A percentile compares a stretch with the other conserved stretches of the same genome.
phyloP scores from a whole-genome alignment of 37 sponge, comb jelly and placozoan genomes.

The Axinella damicornis region DNA sequence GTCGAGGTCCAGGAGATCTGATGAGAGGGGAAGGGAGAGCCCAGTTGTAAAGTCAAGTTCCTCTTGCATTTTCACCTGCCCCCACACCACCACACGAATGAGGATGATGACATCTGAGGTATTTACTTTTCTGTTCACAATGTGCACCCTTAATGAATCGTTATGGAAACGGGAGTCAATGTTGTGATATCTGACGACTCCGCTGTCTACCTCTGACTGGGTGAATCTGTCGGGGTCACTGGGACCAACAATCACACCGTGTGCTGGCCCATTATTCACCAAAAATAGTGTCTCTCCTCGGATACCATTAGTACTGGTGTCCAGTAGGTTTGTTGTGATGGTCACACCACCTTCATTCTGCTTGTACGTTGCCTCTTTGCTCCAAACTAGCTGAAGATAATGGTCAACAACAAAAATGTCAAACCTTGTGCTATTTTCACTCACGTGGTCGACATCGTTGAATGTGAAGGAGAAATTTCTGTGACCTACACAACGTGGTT shows the following conservation, averaged over 20 bases:
- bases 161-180: not conserved
- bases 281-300: conserved; percentile 23
- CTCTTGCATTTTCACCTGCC: conserved; percentile 1
- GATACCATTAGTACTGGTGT: conserved; percentile 55
- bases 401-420: not conserved
- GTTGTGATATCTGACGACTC: conserved; percentile 21
- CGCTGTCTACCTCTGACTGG: conserved; percentile 14
- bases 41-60: not conserved
- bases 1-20: conserved; percentile 1
- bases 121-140: conserved; percentile 1
- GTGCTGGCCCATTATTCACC: not conserved
- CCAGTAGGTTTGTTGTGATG: conserved; percentile 6
- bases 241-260: conserved; percentile 18
- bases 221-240: conserved; percentile 8
- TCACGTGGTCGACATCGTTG: conserved; percentile 12
- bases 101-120: not conserved
- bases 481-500: conserved; percentile 4
- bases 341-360: conserved; percentile 22
- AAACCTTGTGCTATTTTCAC: not conserved
- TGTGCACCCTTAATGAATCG: conserved; percentile 26
- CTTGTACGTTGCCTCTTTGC: not conserved
- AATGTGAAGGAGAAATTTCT: conserved; percentile 19
- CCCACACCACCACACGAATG: conserved; percentile 14
- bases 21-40: conserved; percentile 27
- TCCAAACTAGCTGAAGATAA: not conserved